These are phyloP conservation scores for Arothron firmamentum DNA, from an alignment of 2,113 vertebrate species.

Conservation along the genomic window DNA sequence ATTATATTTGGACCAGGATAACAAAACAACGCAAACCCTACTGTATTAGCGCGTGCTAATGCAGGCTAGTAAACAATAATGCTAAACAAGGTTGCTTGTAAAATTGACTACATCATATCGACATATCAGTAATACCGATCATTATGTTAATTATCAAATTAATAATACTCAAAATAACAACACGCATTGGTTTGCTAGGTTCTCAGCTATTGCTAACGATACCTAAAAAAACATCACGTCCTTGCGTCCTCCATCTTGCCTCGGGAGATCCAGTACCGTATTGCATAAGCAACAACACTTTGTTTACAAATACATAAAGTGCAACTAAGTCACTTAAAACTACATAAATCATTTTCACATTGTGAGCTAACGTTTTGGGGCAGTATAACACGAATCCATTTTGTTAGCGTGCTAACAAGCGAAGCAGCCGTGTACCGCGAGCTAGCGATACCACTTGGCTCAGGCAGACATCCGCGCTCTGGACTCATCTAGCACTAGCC, in stretches of 20 bases:
- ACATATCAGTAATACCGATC: too few relatives aligned
- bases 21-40: conserved; percentile 67
- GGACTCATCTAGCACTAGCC: conserved; percentile 50
- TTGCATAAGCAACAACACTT: conserved; percentile 74
- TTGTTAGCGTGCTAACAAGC: conserved; percentile 54
- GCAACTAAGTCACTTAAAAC: conserved; percentile 12
- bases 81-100: background rate
- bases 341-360: background rate
- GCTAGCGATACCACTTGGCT: conserved; percentile 59
- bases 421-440: conserved; percentile 55
- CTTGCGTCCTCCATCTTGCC: conserved; percentile 78
- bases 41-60: conserved; percentile 63
- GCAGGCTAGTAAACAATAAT: conserved; percentile 39
- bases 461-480: conserved; percentile 63
- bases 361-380: conserved; percentile 18
- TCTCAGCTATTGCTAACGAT: conserved; percentile 64
- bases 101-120: background rate
- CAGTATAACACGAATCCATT: conserved; percentile 24
- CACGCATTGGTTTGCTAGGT: conserved; percentile 45
- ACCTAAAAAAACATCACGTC: conserved; percentile 76
- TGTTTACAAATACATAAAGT: conserved; percentile 71
- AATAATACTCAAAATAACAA: conserved; percentile 8
- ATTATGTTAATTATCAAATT: background rate
- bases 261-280: conserved; percentile 69
- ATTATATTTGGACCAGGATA: conserved; percentile 45